Base-by-base conservation (phyloP, 2,113 vertebrate genomes). In the Pycnonotus jocosus region DNA sequence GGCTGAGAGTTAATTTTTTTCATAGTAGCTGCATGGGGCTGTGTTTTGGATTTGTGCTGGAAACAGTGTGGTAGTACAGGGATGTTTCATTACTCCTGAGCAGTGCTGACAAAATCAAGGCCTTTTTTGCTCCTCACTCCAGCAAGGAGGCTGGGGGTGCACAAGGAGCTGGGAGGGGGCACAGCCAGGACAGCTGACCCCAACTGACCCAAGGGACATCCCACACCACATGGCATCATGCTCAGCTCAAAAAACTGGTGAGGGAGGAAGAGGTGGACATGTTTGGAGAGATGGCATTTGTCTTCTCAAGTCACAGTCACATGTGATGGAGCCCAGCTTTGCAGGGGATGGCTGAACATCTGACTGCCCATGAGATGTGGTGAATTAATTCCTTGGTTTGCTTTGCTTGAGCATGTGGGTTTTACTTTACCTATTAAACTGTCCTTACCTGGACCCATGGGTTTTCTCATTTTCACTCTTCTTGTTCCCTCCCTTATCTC, bases 291-390 rank as follows among this genome's bases (percentile, higher is more conserved):
- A 65, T 16, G 44, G 20, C 16, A 45, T 74, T 53, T 24, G 11
- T 45, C 21, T 53, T 53, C 38, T 19, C 20, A 53, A 68, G 38
- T 38, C 45, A 89, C 24, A 37, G 12, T 23, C 33, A 44, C 0
- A 0, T 0, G 8, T 31, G n/a, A 60, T 21, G 20, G 25, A 74
- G n/a, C 16, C 20, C 24, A n/a, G 38, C 37, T 76, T 53, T 68
- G 17, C 53, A 25, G 38, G 31, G n/a, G 3, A 10, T 27, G 21
- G 56, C 30, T 61, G n/a, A 69, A 76, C 23, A 61, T 9, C 53
- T 47, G 38, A 14, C 25, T 40, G 54, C 16, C 40, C 11, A 6
- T 7, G n/a, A 53, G 14, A 60, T 25, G 61, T 47, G 11, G 40
- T 53, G 21, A 76, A 47, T 40, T 0, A 68, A 81, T 74, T 68